Conservation (phyloP, 2,113 vertebrate genomes). For the Chionomys nivalis region DNA sequence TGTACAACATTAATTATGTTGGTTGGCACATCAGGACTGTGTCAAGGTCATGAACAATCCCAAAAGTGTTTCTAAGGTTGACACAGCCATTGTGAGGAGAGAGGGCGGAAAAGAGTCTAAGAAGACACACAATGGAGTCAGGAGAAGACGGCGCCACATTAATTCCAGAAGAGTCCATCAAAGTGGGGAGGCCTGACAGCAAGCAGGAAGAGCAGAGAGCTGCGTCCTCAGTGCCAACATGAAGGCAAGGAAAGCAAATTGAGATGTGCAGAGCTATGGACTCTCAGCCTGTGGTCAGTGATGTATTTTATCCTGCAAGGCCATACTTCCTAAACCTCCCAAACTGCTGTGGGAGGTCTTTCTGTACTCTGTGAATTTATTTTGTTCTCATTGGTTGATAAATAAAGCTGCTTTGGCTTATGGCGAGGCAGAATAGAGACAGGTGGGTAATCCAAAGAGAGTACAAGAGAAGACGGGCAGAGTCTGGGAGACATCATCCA, state of each 20-base stretch:
- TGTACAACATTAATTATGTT: neutral
- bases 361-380: no score
- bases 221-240: neutral
- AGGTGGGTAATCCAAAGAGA: no score
- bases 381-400: no score
- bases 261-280: neutral
- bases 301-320: no score
- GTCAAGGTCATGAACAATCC: neutral
- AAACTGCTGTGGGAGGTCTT: no score
- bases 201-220: neutral
- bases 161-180: neutral
- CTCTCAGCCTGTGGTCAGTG: neutral
- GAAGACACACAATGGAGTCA: neutral
- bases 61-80: neutral
- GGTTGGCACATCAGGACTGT: neutral
- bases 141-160: neutral
- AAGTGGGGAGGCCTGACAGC: no score
- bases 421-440: no score
- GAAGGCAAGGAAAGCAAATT: neutral
- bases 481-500: no score
- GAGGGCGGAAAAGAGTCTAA: neutral
- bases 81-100: neutral
- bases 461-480: no score
- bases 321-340: neutral
- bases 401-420: no score